Evolutionary conservation across 2,797 vertebrate genomes (phyloP).

Genomic region (Pteronotus mesoamericanus): DNA sequence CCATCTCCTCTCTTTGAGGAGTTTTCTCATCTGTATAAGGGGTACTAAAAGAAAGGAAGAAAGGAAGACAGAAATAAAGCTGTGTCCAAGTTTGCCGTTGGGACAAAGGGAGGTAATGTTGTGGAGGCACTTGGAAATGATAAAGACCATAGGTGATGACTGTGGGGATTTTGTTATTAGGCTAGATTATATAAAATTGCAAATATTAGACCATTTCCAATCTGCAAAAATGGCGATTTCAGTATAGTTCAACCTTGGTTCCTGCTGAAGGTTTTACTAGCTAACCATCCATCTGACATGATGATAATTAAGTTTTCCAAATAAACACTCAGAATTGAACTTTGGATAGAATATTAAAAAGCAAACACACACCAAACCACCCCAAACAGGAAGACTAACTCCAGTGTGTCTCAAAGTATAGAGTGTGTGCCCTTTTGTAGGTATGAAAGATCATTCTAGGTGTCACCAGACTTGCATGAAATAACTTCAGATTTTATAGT

Average conservation of each 20-base stretch:
- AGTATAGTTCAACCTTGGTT: too few species aligned
- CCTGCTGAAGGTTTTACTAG: neutral
- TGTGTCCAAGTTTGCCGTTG: neutral
- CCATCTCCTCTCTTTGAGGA: fast-evolving
- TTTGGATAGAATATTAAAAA: neutral
- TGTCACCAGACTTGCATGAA: neutral
- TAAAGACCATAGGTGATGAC: neutral
- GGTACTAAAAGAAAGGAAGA: neutral
- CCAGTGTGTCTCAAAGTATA: neutral
- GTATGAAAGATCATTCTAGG: neutral
- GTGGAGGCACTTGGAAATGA: neutral
- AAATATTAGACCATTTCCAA: neutral
- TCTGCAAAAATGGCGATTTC: neutral
- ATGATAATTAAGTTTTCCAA: neutral
- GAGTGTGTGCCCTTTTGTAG: neutral
- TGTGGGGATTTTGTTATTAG: neutral
- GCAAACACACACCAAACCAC: neutral
- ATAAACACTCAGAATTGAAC: neutral
- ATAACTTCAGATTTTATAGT: neutral
- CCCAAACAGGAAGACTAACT: neutral
- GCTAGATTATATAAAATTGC: neutral
- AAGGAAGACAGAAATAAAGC: neutral
- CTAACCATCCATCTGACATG: too few species aligned
- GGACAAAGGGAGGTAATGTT: neutral
- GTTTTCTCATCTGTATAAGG: neutral